Percentiles rank a stretch among this genome's conserved stretches.
phyloP scores from a whole-genome alignment of 2,797 vertebrate genomes.

The Centroberyx gerrardi region DNA sequence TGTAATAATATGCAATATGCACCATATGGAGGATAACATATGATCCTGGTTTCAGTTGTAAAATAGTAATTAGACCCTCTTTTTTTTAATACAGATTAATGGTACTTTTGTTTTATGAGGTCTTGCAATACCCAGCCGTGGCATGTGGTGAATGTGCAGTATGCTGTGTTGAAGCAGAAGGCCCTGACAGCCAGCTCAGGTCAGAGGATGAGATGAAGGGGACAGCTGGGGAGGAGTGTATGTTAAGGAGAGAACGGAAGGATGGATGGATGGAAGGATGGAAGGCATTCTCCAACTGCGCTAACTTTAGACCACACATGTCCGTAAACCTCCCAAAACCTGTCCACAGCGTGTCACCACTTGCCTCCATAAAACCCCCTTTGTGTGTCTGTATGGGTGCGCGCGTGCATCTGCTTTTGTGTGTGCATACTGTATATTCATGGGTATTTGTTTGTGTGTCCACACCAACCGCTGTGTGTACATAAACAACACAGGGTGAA shows the following conservation, averaged over 20 bases:
- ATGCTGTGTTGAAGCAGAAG: slow-evolving; percentile 60
- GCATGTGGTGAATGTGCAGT: slow-evolving; percentile 67
- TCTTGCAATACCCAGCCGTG: slow-evolving; percentile 42
- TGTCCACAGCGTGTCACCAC: slow-evolving; percentile 80
- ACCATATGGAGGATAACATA: slow-evolving; percentile 32
- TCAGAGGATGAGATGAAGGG: slow-evolving; percentile 78
- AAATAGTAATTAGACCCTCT: slow-evolving; percentile 38
- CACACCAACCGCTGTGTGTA: slow-evolving; percentile 40
- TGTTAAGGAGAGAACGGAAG: slow-evolving; percentile 61
- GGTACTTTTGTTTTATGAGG: slow-evolving; percentile 56
- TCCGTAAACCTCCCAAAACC: slow-evolving; percentile 76
- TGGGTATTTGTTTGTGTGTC: slow-evolving; percentile 53
- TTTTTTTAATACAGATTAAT: slow-evolving; percentile 49
- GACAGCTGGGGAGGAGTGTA: slow-evolving; percentile 80
- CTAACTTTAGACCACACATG: slow-evolving; percentile 87
- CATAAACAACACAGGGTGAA: slow-evolving; percentile 57
- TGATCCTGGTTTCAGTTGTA: slow-evolving; percentile 35
- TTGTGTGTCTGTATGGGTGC: slow-evolving; percentile 29
- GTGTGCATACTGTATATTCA: slow-evolving; percentile 4
- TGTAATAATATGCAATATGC: slow-evolving; percentile 41
- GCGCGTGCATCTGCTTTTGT: neutral
- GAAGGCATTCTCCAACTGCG: slow-evolving; percentile 73
- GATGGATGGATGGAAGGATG: slow-evolving; percentile 65
- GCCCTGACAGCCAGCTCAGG: slow-evolving; percentile 78
- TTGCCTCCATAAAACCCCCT: slow-evolving; percentile 67